Percentiles rank a stretch among this genome's conserved stretches.
phyloP scores from a whole-genome alignment of 2,113 vertebrate genomes.

The Amphiprion ocellaris region DNA sequence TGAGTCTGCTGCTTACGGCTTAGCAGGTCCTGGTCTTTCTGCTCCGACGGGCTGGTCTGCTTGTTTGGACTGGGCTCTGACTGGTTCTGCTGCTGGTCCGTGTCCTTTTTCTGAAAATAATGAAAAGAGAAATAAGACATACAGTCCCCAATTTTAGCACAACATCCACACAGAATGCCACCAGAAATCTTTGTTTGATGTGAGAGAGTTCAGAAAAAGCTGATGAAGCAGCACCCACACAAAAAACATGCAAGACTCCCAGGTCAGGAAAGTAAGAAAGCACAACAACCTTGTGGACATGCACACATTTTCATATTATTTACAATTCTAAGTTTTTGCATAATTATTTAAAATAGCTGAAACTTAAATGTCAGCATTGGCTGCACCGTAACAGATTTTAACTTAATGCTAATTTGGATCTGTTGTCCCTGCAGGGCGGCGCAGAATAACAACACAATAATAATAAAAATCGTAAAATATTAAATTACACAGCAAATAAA shows the following conservation, averaged over 20 bases:
- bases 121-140: neutral
- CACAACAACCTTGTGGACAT: too few species aligned
- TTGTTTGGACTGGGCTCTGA: constrained; percentile 57
- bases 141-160: neutral
- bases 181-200: neutral
- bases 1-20: constrained; percentile 65
- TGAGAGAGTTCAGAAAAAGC: neutral
- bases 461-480: too few species aligned
- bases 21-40: constrained; percentile 57
- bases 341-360: too few species aligned
- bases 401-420: too few species aligned
- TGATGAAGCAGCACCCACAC: neutral
- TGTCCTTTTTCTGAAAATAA: constrained; percentile 61
- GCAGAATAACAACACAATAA: too few species aligned
- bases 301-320: too few species aligned
- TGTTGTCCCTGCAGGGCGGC: too few species aligned
- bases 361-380: too few species aligned
- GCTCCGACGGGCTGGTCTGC: constrained; percentile 59
- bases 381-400: too few species aligned
- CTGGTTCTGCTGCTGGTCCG: constrained; percentile 56
- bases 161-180: neutral
- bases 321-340: too few species aligned
- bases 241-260: neutral
- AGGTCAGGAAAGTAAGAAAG: too few species aligned
- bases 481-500: too few species aligned